Base-by-base conservation (phyloP, 2,797 vertebrate genomes). In the Phrynocephalus vlangalii region DNA sequence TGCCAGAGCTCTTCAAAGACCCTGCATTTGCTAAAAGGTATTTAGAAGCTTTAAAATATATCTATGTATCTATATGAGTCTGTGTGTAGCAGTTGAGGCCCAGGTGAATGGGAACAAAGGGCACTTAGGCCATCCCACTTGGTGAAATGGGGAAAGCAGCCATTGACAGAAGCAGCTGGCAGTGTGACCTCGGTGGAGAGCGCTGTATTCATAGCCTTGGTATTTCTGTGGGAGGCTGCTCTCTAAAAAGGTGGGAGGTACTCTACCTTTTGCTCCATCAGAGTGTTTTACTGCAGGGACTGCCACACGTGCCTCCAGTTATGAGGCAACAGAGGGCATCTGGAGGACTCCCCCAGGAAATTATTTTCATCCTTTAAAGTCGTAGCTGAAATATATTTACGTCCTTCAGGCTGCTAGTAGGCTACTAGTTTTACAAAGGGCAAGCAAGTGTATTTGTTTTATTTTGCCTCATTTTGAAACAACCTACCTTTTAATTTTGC, bases 11-110 rank as follows among this genome's bases (percentile, higher is more conserved):
- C 48, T 99, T 97, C 93, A 91, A 56, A 5, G 99, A 99, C 87
- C 97, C 97, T 0, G 97, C 99, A 84, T 99, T 98, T 92, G 88
- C 96, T 86, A 98, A 92, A 92, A 99, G 99, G 99, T 99, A 95
- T 91, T 52, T 18, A 0, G 0, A 1, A 13, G 78, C 71, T 86
- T 89, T 70, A 88, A 44, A 28, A 5, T 3, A 76, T 56, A 56
- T 56, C 44, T 26, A 15, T 26, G 24, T 3, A 76, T 56, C 10
- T 56, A 76, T 26, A 15, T 26, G 24, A 26, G 3, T 76, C 38
- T 26, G 22, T 75, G 44, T 48, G 20, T 48, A 22, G 38, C 18
- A 68, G 38, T 68, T 48, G 63, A 50, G 26, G 26, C 24, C 3
- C 7, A 56, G 52, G 20, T 6, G 44, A 26, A 9, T 38, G 38